Percentiles rank a stretch among this genome's conserved stretches.
Conservation (phyloP, 2,797 vertebrate genomes). For the Nannoperca australis region DNA sequence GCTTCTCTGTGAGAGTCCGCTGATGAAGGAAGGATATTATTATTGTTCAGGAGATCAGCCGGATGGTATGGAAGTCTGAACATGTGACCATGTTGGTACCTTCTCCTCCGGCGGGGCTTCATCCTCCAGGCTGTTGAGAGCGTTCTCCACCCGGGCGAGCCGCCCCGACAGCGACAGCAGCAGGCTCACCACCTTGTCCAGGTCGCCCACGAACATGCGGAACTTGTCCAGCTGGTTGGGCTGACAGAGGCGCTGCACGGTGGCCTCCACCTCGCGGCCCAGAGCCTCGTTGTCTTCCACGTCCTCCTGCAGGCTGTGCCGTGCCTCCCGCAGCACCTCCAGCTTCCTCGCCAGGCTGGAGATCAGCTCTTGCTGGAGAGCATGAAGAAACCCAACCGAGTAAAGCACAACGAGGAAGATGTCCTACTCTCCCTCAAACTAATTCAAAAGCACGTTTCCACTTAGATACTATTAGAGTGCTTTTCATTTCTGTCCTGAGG, state of each 20-base stretch:
- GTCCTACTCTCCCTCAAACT: not conserved
- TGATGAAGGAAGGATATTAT: slow-evolving; percentile 55
- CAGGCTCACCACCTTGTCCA: slow-evolving; percentile 97
- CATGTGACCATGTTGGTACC: slow-evolving; percentile 72
- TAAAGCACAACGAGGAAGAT: not conserved
- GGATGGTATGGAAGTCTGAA: not conserved
- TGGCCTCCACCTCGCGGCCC: slow-evolving; percentile 91
- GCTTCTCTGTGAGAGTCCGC: slow-evolving; percentile 91
- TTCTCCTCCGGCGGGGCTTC: slow-evolving; percentile 87
- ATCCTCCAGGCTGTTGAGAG: slow-evolving; percentile 92
- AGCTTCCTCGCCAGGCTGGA: slow-evolving; percentile 93
- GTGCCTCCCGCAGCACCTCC: slow-evolving; percentile 90
- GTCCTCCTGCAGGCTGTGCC: slow-evolving; percentile 92
- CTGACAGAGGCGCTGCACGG: slow-evolving; percentile 90
- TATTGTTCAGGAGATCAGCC: not conserved
- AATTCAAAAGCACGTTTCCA: not conserved
- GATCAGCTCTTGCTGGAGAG: slow-evolving; percentile 91
- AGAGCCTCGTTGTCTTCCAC: slow-evolving; percentile 92
- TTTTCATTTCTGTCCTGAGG: not conserved
- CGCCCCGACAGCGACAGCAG: slow-evolving; percentile 93
- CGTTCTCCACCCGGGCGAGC: slow-evolving; percentile 94
- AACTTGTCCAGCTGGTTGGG: slow-evolving; percentile 96
- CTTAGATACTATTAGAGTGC: not conserved
- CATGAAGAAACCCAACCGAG: not conserved
- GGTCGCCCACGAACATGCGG: slow-evolving; percentile 94